A percentile compares a stretch with the other conserved stretches of the same genome.
Conservation (phyloP, 2,888 invertebrate genomes). For the Sthenelais limicola region DNA sequence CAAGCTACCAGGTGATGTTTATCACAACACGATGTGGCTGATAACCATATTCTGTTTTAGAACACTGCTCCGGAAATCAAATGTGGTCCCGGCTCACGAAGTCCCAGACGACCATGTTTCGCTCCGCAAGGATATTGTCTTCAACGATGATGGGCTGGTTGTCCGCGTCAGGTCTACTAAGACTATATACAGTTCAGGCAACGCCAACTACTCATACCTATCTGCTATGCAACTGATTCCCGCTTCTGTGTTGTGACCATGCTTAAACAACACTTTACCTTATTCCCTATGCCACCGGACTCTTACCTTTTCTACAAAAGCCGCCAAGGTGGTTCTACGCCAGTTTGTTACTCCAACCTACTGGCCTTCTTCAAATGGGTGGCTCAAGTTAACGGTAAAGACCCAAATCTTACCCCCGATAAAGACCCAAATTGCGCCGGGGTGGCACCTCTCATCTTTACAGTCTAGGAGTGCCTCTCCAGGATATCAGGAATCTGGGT, state of each 20-base stretch:
- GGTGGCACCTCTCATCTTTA: too few relatives aligned
- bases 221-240: background rate
- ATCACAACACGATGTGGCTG: background rate
- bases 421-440: too few relatives aligned
- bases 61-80: background rate
- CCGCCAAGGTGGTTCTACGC: background rate
- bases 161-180: background rate
- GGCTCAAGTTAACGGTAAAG: background rate
- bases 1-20: background rate
- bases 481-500: background rate
- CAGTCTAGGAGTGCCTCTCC: background rate
- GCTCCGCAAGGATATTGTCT: background rate
- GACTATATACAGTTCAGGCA: background rate
- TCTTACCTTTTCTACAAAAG: background rate
- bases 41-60: background rate
- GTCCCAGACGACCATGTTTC: background rate
- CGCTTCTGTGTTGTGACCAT: background rate
- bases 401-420: too few relatives aligned
- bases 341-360: background rate
- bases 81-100: background rate
- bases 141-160: background rate
- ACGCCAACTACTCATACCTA: background rate
- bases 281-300: background rate
- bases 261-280: background rate
- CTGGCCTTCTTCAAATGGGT: background rate